phyloP scores from a whole-genome alignment of 2,113 vertebrate species.

The Larimichthys crocea region DNA sequence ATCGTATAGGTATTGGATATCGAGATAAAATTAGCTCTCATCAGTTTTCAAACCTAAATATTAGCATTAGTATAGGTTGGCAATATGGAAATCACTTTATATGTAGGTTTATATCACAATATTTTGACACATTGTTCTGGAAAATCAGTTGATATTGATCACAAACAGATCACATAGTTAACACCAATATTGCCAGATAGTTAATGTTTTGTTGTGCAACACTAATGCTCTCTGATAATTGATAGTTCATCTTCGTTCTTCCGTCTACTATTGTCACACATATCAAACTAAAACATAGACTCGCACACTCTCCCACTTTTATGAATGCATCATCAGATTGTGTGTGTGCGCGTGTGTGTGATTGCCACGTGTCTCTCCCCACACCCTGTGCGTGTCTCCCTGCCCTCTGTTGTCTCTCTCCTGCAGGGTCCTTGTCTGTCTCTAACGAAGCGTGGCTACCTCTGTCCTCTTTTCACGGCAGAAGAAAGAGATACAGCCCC shows the following conservation, averaged over 20 bases:
- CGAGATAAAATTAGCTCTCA: background rate
- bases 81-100: background rate
- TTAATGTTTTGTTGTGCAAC: background rate
- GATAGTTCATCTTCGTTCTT: background rate
- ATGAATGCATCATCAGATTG: background rate
- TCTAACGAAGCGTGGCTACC: slow-evolving; percentile 68
- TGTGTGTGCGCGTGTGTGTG: slow-evolving; percentile 12
- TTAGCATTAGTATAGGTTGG: no score
- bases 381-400: slow-evolving; percentile 24
- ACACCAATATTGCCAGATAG: no score
- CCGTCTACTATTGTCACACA: background rate
- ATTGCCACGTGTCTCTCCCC: slow-evolving; percentile 33
- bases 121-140: background rate
- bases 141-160: no score
- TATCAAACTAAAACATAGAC: background rate
- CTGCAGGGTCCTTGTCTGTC: slow-evolving; percentile 63
- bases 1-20: background rate
- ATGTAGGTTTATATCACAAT: background rate
- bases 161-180: no score
- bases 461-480: slow-evolving; percentile 50
- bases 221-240: background rate
- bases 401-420: slow-evolving; percentile 56
- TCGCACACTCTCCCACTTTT: background rate
- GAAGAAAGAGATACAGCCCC: slow-evolving; percentile 56
- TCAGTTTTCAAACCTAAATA: background rate